A percentile compares a stretch with the other conserved stretches of the same genome.
phyloP scores from a whole-genome alignment of 2,797 vertebrate species.

The Parotocinclus haroldoi region DNA sequence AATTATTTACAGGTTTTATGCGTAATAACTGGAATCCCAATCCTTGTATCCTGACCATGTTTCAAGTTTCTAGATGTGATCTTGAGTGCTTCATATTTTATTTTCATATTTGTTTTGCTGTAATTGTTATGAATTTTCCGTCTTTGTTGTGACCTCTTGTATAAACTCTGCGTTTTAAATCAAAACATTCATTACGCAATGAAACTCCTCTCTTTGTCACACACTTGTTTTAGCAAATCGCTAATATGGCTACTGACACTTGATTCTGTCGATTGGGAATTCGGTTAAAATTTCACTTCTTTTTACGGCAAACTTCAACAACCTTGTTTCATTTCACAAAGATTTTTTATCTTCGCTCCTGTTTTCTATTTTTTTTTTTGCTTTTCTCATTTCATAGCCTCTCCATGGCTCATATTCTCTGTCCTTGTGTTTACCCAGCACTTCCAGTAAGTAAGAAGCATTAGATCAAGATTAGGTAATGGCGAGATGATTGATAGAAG shows the following conservation, averaged over 20 bases:
- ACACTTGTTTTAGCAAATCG: no score
- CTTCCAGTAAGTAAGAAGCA: conserved; percentile 68
- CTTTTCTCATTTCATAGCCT: neutral
- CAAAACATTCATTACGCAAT: no score
- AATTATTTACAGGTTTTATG: no score
- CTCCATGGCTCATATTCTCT: conserved; percentile 1
- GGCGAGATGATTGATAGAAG: conserved; percentile 68
- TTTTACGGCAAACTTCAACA: conserved; percentile 34
- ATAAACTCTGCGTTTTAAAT: no score
- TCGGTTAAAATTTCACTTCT: conserved; percentile 63
- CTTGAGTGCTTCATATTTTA: no score
- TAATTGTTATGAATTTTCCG: no score
- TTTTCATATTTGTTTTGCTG: no score
- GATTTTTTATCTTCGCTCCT: conserved; percentile 29
- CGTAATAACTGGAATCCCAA: no score
- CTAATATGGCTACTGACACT: neutral
- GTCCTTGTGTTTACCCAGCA: conserved; percentile 54
- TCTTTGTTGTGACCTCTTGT: no score
- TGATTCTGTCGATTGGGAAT: conserved; percentile 42
- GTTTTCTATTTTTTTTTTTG: conserved; percentile 18
- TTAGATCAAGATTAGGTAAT: conserved; percentile 83
- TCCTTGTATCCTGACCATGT: no score
- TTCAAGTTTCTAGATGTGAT: no score
- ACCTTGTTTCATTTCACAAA: conserved; percentile 36
- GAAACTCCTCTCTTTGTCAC: no score